Evolutionary conservation across 2,113 vertebrate genomes (phyloP).

Genomic region (Onychostoma macrolepis): DNA sequence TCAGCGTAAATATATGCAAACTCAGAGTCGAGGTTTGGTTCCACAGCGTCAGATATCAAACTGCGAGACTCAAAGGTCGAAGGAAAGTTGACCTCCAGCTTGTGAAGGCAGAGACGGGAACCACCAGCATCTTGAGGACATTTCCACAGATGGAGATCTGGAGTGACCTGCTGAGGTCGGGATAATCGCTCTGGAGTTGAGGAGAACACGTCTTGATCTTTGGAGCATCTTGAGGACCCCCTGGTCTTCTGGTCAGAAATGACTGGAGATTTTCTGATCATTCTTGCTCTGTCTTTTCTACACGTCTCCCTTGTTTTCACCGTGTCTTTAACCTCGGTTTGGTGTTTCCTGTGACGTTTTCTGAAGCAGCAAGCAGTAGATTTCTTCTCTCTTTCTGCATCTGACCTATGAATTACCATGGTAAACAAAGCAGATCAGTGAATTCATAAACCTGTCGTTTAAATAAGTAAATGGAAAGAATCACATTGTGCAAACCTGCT

Average conservation of each 20-base stretch:
- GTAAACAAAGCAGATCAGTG: not conserved
- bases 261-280: constrained; percentile 59
- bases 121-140: not conserved
- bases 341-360: not conserved
- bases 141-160: not conserved
- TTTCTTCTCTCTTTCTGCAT: not conserved
- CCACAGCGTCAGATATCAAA: not conserved
- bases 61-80: constrained; percentile 46
- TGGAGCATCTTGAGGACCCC: constrained; percentile 34
- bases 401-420: not conserved
- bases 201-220: not conserved
- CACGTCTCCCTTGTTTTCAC: constrained; percentile 71
- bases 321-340: constrained; percentile 70
- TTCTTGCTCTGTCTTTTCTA: constrained; percentile 52
- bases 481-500: constrained; percentile 30
- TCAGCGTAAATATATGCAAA: constrained; percentile 52
- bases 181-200: constrained; percentile 3
- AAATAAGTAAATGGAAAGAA: not conserved
- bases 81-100: constrained; percentile 8
- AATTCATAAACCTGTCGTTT: constrained; percentile 47
- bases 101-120: not conserved
- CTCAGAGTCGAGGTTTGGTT: not conserved
- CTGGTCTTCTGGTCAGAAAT: constrained; percentile 79
- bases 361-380: not conserved
- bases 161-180: not conserved